Conservation (phyloP, 2,113 vertebrate species). For the Cavia aperea region DNA sequence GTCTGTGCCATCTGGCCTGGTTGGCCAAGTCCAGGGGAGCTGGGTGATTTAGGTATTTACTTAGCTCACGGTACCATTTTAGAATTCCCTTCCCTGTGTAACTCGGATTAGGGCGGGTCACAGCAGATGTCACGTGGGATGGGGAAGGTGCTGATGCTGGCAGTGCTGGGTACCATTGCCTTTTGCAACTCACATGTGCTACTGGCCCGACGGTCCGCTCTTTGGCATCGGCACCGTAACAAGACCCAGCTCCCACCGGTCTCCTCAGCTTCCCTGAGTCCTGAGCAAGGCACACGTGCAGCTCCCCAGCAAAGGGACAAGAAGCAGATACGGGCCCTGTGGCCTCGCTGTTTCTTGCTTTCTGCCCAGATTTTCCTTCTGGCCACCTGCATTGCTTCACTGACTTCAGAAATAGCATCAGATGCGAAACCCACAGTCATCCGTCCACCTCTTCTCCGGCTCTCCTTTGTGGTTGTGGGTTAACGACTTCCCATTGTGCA, state of each 20-base stretch:
- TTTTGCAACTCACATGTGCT: fast-evolving
- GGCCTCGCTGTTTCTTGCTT: neutral
- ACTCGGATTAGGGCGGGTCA: neutral
- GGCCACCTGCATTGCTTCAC: neutral
- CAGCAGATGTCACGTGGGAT: neutral
- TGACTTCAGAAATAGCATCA: neutral
- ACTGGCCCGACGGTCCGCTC: too few species aligned
- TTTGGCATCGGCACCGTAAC: neutral
- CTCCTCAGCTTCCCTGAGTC: neutral
- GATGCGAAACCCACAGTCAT: neutral
- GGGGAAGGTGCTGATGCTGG: neutral
- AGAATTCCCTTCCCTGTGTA: neutral
- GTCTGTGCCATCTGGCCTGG: neutral
- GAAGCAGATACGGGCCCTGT: neutral
- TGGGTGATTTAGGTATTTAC: neutral
- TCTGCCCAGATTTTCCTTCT: neutral
- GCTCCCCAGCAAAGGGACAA: neutral
- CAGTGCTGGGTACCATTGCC: too few species aligned
- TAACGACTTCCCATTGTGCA: neutral
- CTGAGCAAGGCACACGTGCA: neutral
- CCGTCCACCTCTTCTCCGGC: neutral
- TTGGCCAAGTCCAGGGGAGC: neutral
- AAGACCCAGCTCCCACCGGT: neutral
- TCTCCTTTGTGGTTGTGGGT: conserved; percentile 1
- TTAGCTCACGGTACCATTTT: neutral